Evolutionary conservation across 1,140 invertebrate genomes (phyloP).

Genomic region (Popillia japonica): DNA sequence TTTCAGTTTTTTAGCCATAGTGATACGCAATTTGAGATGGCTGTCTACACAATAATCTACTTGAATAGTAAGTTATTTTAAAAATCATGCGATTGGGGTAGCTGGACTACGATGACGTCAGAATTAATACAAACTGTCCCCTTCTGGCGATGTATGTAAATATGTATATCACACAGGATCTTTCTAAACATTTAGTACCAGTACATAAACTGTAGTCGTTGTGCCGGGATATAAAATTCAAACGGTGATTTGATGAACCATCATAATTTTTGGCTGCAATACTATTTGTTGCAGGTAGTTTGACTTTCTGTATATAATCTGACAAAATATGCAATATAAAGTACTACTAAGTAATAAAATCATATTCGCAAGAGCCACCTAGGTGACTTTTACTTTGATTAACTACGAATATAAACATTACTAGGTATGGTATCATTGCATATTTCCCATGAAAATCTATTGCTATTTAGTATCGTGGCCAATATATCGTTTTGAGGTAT

Average conservation of each 20-base stretch:
- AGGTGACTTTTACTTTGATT: no score
- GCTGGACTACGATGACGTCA: constrained; percentile 9
- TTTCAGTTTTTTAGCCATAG: no score
- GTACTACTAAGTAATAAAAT: no score
- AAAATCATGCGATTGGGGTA: background rate
- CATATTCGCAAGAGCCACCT: no score
- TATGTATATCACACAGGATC: background rate
- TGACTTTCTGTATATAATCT: no score
- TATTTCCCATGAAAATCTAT: no score
- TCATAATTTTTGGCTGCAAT: background rate
- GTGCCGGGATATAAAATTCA: background rate
- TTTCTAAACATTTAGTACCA: background rate
- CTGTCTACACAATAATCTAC: background rate
- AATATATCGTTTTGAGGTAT: no score
- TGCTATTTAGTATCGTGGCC: no score
- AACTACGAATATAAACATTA: no score
- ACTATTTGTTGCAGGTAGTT: background rate
- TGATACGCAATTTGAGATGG: background rate
- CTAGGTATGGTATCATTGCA: no score
- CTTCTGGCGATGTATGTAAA: background rate
- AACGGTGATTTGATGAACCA: background rate
- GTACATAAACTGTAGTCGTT: background rate
- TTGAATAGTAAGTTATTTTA: background rate
- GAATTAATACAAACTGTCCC: constrained; percentile 2
- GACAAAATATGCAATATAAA: no score